These are phyloP conservation scores for Yponomeuta malinellus DNA, from an alignment of 2,888 invertebrate genomes.

Conservation along the genomic window DNA sequence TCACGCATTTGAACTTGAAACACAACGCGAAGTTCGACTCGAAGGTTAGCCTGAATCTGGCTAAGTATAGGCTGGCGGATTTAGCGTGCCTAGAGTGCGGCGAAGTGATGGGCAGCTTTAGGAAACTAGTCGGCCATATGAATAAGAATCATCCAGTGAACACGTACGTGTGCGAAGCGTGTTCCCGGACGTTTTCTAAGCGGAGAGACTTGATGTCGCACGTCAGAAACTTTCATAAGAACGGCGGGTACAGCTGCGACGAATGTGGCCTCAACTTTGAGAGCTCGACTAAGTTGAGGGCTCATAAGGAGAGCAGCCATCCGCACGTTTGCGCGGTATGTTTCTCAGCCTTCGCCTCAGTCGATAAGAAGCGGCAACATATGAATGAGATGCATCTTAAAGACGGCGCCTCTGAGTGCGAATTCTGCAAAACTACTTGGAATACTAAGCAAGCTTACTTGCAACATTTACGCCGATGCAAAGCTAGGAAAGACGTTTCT, in stretches of 20 bases:
- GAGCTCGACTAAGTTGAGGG: slow-evolving; percentile 34
- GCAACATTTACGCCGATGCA: slow-evolving; percentile 46
- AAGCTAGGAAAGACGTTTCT: not conserved
- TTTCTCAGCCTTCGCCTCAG: slow-evolving; percentile 42
- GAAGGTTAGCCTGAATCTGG: slow-evolving; percentile 36
- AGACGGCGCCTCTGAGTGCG: slow-evolving; percentile 38
- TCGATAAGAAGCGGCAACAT: slow-evolving; percentile 42
- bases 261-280: slow-evolving; percentile 40
- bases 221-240: slow-evolving; percentile 39
- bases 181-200: slow-evolving; percentile 45
- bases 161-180: slow-evolving; percentile 40
- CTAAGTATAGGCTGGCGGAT: slow-evolving; percentile 42
- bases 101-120: slow-evolving; percentile 36
- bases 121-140: slow-evolving; percentile 45
- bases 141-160: slow-evolving; percentile 41
- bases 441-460: slow-evolving; percentile 48
- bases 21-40: slow-evolving; percentile 43
- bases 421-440: slow-evolving; percentile 44
- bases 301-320: slow-evolving; percentile 45
- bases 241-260: slow-evolving; percentile 36
- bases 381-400: slow-evolving; percentile 45
- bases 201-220: slow-evolving; percentile 47
- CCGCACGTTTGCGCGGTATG: slow-evolving; percentile 52
- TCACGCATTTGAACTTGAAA: slow-evolving; percentile 39
- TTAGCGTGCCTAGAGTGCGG: slow-evolving; percentile 49